Evolutionary conservation across 2,888 invertebrate genomes (phyloP).

Genomic region (Digitonthophagus gazella): DNA sequence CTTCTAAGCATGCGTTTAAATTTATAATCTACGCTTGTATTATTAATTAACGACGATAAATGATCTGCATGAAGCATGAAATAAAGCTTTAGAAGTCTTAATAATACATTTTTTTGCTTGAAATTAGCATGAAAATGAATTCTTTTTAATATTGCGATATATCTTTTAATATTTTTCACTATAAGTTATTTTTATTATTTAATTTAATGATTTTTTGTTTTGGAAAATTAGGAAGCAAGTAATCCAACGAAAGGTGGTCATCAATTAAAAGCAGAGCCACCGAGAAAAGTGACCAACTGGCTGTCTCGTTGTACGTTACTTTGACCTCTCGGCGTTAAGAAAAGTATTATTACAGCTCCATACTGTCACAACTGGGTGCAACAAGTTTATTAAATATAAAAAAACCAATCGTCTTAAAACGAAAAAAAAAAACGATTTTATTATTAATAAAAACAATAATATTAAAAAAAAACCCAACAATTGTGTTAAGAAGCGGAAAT

Average conservation of each 20-base stretch:
- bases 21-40: too few relatives aligned
- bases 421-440: neutral
- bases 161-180: too few relatives aligned
- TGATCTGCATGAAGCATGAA: too few relatives aligned
- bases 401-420: neutral
- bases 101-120: too few relatives aligned
- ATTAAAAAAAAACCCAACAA: too few relatives aligned
- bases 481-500: too few relatives aligned
- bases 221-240: slow-evolving; percentile 71
- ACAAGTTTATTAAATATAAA: slow-evolving; percentile 17
- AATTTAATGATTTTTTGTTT: slow-evolving; percentile 18
- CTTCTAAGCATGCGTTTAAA: neutral
- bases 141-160: too few relatives aligned
- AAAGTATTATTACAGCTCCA: slow-evolving; percentile 22
- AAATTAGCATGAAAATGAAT: too few relatives aligned
- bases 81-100: too few relatives aligned
- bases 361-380: slow-evolving; percentile 22
- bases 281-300: slow-evolving; percentile 82
- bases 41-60: too few relatives aligned
- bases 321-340: slow-evolving; percentile 61
- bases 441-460: too few relatives aligned
- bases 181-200: too few relatives aligned
- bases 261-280: slow-evolving; percentile 76
- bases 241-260: slow-evolving; percentile 84
- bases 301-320: slow-evolving; percentile 83